Evolutionary conservation across 2,113 vertebrate genomes (phyloP).

Genomic region (Oreochromis tanganicae): DNA sequence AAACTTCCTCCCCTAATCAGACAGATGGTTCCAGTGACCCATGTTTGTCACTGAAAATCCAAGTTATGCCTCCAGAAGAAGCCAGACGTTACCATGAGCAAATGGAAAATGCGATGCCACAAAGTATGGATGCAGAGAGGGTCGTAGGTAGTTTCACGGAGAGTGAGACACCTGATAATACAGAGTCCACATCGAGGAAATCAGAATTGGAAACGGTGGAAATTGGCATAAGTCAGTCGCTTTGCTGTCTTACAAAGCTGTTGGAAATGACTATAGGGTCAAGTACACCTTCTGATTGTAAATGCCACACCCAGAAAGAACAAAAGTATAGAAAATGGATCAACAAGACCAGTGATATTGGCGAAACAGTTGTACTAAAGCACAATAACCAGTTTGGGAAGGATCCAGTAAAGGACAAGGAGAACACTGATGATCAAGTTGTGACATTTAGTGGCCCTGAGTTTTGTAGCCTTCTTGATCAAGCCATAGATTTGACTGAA

Average conservation of each 20-base stretch:
- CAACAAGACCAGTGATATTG: neutral
- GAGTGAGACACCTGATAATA: neutral
- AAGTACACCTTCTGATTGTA: neutral
- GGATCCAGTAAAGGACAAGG: neutral
- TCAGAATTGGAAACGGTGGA: neutral
- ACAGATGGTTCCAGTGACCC: neutral
- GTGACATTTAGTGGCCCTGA: neutral
- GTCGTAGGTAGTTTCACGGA: neutral
- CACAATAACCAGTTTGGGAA: neutral
- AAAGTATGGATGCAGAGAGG: neutral
- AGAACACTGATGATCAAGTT: neutral
- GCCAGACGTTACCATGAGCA: conserved; percentile 36
- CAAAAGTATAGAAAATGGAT: neutral
- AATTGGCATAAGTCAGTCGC: neutral
- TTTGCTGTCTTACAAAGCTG: conserved; percentile 63
- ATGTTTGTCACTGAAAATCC: conserved; percentile 35
- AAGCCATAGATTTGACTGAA: neutral
- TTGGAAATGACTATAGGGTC: neutral
- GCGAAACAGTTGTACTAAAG: neutral
- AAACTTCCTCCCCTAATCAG: neutral
- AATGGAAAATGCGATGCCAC: neutral
- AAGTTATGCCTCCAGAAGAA: conserved; percentile 49
- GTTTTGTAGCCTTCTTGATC: neutral
- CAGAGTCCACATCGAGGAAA: neutral
- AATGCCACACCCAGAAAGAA: conserved; percentile 18